Conservation (phyloP, 2,888 invertebrate genomes). For the Linnaemya vulpina region DNA sequence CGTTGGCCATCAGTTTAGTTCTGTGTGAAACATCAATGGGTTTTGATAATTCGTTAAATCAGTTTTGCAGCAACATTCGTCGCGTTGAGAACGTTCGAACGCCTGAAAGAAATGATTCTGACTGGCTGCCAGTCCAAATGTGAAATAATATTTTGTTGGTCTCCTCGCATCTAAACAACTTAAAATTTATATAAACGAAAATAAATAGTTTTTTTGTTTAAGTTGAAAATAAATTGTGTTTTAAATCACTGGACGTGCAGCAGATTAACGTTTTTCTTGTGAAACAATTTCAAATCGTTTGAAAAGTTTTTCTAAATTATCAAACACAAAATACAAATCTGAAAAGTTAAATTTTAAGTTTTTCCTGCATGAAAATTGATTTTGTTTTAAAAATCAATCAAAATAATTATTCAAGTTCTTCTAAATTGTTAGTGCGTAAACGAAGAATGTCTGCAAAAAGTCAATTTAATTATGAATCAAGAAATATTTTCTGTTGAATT, state of each 20-base stretch:
- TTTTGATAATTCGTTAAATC: slow-evolving; percentile 72
- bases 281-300: slow-evolving; percentile 56
- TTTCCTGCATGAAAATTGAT: slow-evolving; percentile 73
- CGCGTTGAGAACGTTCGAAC: slow-evolving; percentile 78
- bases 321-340: slow-evolving; percentile 18
- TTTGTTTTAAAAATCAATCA: slow-evolving; percentile 79
- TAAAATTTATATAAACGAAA: slow-evolving; percentile 53
- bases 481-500: neutral
- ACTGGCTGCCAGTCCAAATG: slow-evolving; percentile 14
- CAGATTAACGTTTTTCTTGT: neutral
- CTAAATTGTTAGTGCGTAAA: slow-evolving; percentile 29
- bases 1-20: slow-evolving; percentile 56
- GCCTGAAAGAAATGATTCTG: slow-evolving; percentile 45
- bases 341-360: neutral
- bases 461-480: slow-evolving; percentile 12
- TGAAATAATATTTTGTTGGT: slow-evolving; percentile 11
- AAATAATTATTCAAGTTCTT: slow-evolving; percentile 39
- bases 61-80: slow-evolving; percentile 81
- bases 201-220: slow-evolving; percentile 51
- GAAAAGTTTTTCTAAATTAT: neutral
- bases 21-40: slow-evolving; percentile 65
- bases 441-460: slow-evolving; percentile 64
- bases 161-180: slow-evolving; percentile 30
- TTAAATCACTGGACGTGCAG: neutral
- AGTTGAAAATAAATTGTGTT: slow-evolving; percentile 40